These are phyloP conservation scores for Macrosteles quadrilineatus DNA, from an alignment of 1,140 invertebrate genomes.

Conservation along the genomic window DNA sequence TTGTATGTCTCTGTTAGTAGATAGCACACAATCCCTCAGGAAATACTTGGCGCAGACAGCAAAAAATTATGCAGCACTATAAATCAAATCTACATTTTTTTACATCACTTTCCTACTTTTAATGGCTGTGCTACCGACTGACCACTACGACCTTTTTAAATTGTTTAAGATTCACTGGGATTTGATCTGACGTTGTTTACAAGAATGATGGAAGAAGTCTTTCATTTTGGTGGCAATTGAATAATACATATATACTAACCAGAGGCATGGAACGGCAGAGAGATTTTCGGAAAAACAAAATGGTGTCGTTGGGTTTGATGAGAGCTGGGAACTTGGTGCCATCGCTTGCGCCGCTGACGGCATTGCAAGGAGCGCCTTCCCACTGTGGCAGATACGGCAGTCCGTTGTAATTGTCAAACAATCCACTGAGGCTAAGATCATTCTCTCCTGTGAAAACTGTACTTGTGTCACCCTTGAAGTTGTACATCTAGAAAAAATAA, in stretches of 20 bases:
- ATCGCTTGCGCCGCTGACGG: slow-evolving; percentile 77
- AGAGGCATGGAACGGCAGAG: slow-evolving; percentile 73
- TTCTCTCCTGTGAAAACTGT: slow-evolving; percentile 75
- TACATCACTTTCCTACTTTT: too few relatives aligned
- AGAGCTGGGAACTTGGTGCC: slow-evolving; percentile 79
- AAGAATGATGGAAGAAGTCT: too few relatives aligned
- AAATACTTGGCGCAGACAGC: too few relatives aligned
- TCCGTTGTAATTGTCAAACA: slow-evolving; percentile 76
- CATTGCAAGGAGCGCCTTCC: slow-evolving; percentile 70
- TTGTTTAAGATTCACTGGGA: too few relatives aligned
- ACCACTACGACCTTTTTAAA: too few relatives aligned
- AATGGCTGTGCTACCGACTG: too few relatives aligned
- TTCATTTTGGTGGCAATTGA: too few relatives aligned
- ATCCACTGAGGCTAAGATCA: slow-evolving; percentile 62
- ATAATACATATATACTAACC: slow-evolving; percentile 54
- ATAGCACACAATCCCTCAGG: too few relatives aligned
- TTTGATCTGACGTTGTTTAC: too few relatives aligned
- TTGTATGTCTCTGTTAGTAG: too few relatives aligned
- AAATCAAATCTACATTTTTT: too few relatives aligned
- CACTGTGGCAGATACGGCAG: slow-evolving; percentile 72
- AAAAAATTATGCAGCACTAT: too few relatives aligned
- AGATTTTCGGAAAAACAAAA: slow-evolving; percentile 79
- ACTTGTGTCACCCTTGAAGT: slow-evolving; percentile 76
- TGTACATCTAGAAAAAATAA: slow-evolving; percentile 73
- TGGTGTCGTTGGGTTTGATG: slow-evolving; percentile 64